A percentile compares a stretch with the other conserved stretches of the same genome.
Conservation (phyloP, 2,888 invertebrate species). For the Piscicola geometra region DNA sequence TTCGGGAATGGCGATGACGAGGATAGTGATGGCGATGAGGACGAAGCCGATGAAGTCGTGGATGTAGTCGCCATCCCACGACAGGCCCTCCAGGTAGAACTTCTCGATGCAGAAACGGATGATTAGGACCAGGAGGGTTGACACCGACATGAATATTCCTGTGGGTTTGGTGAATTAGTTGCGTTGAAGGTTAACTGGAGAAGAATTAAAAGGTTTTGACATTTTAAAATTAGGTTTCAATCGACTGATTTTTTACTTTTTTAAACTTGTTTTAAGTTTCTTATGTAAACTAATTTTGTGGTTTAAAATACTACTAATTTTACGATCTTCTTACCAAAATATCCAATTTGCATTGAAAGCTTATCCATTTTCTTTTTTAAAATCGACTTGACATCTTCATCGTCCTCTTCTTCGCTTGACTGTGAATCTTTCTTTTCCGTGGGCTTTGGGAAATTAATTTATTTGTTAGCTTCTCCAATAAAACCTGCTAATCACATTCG, state of each 20-base stretch:
- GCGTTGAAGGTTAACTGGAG: no score
- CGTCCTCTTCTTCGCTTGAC: conserved; percentile 19
- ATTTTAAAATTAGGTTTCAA: no score
- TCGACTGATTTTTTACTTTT: no score
- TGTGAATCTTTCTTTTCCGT: no score
- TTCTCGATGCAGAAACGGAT: conserved; percentile 30
- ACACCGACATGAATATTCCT: conserved; percentile 28
- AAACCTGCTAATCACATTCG: no score
- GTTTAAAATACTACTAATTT: neutral
- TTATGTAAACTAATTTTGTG: neutral
- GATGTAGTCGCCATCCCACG: conserved; percentile 31
- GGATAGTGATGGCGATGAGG: conserved; percentile 35
- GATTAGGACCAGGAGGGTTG: conserved; percentile 24
- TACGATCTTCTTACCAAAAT: conserved; percentile 22
- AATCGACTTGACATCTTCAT: conserved; percentile 31
- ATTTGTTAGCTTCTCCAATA: no score
- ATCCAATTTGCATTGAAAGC: conserved; percentile 32
- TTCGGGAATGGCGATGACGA: conserved; percentile 36
- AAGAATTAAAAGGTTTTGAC: no score
- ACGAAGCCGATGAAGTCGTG: conserved; percentile 33
- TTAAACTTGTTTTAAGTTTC: no score
- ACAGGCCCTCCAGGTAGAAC: conserved; percentile 20
- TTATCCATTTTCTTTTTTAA: conserved; percentile 33
- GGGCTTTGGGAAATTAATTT: no score
- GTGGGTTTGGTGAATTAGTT: neutral